Percentiles rank a stretch among this genome's conserved stretches.
phyloP scores from a whole-genome alignment of 2,888 invertebrate genomes.

The Ennomos fuscantarius region DNA sequence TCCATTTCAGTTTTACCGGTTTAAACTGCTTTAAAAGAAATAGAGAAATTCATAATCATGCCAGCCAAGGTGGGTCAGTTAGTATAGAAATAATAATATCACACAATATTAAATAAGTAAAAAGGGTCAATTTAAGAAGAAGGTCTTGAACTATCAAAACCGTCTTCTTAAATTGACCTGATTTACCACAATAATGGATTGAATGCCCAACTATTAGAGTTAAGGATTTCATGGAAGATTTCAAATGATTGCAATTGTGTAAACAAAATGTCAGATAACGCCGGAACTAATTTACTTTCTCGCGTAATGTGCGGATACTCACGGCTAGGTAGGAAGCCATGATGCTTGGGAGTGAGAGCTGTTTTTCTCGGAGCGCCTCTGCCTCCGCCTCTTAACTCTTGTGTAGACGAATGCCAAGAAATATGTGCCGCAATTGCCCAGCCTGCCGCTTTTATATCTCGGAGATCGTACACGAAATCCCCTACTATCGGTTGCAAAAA shows the following conservation, averaged over 20 bases:
- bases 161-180: no score
- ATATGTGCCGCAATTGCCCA: conserved; percentile 55
- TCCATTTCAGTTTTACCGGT: no score
- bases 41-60: no score
- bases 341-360: conserved; percentile 56
- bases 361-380: conserved; percentile 33
- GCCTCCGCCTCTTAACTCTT: conserved; percentile 49
- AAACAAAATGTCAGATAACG: conserved; percentile 4
- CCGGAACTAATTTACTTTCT: conserved; percentile 27
- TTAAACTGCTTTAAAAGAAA: no score
- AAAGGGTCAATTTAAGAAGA: no score
- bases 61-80: no score
- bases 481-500: conserved; percentile 61
- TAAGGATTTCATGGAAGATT: conserved; percentile 5
- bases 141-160: no score
- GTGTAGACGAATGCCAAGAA: conserved; percentile 55
- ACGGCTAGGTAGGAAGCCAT: conserved; percentile 75
- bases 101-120: no score
- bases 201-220: neutral
- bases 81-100: no score
- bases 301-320: conserved; percentile 53
- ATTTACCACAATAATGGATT: no score
- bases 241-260: neutral
- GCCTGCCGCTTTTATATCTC: conserved; percentile 71
- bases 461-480: conserved; percentile 71